Base-by-base conservation (phyloP, 2,888 invertebrate species). In the Lithosia quadra region DNA sequence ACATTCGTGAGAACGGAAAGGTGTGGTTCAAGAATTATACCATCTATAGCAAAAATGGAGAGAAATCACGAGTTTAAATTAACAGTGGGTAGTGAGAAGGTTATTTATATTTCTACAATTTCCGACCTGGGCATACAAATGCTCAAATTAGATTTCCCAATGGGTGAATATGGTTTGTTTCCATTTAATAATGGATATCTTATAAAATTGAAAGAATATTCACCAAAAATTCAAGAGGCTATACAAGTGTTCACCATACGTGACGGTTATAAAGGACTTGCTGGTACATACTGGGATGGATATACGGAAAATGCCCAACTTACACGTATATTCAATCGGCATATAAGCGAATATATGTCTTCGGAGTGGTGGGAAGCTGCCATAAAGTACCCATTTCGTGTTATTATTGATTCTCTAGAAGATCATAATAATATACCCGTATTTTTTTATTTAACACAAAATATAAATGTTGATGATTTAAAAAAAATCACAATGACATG, bases 131-230 rank as follows among this genome's bases (percentile, higher is more conserved):
- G 49, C 49, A n/a, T 9, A 18, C 18, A 49, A 9, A 49, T 49
- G 49, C 49, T 49, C 8, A 49, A 49, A 49, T 49, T 49, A 49
- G 49, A 49, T n/a, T 49, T 49, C n/a, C 49, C 49, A n/a, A 49
- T 5, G n/a, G 49, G 49, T n/a, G 49, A 49, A n/a, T 49, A 49
- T 49, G 49, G 8, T n/a, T 49, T 49, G n/a, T n/a, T 9, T 9
- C 49, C 49, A 49, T 49, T n/a, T n/a, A 49, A 18, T 7, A 18
- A 18, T 49, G 49, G 49, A n/a, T 49, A 49, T 49, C 1, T 49
- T 18, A 8, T 49, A n/a, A 49, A 49, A 49, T n/a, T n/a, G 18
- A 49, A n/a, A n/a, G 49, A 49, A 0, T 49, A 49, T 49, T 8
- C 49, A n/a, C 49, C 49, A 49, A 5, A 8, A 49, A 2, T 49